Percentiles rank a stretch among this genome's conserved stretches.
Evolutionary conservation across 2,888 invertebrate species (phyloP).

Genomic region (Lypha dubia): DNA sequence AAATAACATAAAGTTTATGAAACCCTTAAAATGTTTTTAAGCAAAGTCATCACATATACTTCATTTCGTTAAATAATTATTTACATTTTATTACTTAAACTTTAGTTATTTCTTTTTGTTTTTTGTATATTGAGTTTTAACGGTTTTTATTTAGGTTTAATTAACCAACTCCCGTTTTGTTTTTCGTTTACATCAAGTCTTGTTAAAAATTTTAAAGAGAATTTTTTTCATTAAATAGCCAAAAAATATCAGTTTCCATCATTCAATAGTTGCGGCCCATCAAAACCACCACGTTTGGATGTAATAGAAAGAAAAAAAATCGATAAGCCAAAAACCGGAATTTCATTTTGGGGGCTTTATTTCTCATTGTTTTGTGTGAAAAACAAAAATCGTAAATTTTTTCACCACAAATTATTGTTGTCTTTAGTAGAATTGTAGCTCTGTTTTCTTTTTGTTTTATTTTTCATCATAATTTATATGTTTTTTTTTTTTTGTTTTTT

Average conservation of each 20-base stretch:
- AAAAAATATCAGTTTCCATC: constrained; percentile 83
- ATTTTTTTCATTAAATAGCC: constrained; percentile 45
- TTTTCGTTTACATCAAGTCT: constrained; percentile 14
- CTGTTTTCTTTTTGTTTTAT: constrained; percentile 46
- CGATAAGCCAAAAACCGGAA: constrained; percentile 25
- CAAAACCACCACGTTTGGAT: constrained; percentile 73
- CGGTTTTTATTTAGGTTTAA: constrained; percentile 24
- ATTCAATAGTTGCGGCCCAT: constrained; percentile 84
- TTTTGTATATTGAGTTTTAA: constrained; percentile 46
- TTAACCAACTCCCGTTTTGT: constrained; percentile 18
- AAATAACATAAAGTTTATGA: constrained; percentile 60
- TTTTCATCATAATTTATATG: constrained; percentile 46
- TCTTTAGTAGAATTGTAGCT: constrained; percentile 63
- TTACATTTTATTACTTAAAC: constrained; percentile 51
- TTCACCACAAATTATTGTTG: constrained; percentile 63
- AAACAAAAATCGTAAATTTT: constrained; percentile 46
- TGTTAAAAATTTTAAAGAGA: constrained; percentile 39
- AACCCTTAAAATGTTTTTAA: constrained; percentile 73
- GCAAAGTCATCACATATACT: constrained; percentile 60
- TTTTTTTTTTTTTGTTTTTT: constrained; percentile 2
- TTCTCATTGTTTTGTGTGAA: constrained; percentile 22
- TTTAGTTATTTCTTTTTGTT: no score
- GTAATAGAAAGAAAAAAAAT: constrained; percentile 46
- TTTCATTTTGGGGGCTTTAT: constrained; percentile 34
- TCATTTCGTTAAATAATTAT: constrained; percentile 45